Evolutionary conservation across 1,140 invertebrate species (phyloP), one percentile per base, ranked within the genome.

Genomic region (Halictus rubicundus): DNA sequence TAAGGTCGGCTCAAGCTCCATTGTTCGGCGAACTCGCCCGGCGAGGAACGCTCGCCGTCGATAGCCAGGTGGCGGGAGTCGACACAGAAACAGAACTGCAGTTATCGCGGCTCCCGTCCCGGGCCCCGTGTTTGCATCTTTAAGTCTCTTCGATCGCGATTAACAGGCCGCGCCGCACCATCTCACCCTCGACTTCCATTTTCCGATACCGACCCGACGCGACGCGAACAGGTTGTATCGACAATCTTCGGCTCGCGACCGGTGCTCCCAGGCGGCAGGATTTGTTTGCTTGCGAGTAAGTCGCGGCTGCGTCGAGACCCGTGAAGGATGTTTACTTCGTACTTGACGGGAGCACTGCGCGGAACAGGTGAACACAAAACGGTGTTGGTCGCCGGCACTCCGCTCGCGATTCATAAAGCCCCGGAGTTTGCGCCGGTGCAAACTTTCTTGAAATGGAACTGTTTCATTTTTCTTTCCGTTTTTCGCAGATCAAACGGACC

Each of bases 111-210:
- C 59, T 21, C 16, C 49, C 59, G 21, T 0, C 0, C 42, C 71
- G 32, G 32, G 32, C 32, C 32, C 32, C 32, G 3, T 32, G 76
- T 72, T 64, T 64, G 76, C 76, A 42, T 78, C 68, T 42, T 52
- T 71, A 78, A 78, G 76, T 32, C 59, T n/a, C n/a, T 6, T 49
- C 27, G 68, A 72, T 63, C 70, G 27, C 59, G 68, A 78, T 71
- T 60, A 21, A 23, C 59, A 46, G 42, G 12, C 42, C 54, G 8
- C 46, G 16, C 16, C 25, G 7, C 32, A 8, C 37, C 7, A 42
- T n/a, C n/a, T n/a, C 39, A 42, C 16, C 8, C 54, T n/a, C 8
- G 21, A 10, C 27, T 2, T 25, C 32, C 2, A 72, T 12, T 64
- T 39, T 19, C 32, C 63, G 32, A 68, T 46, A 59, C 19, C 63